These are phyloP conservation scores for Andrena flavipes DNA, from an alignment of 2,888 invertebrate genomes.

Conservation along the genomic window DNA sequence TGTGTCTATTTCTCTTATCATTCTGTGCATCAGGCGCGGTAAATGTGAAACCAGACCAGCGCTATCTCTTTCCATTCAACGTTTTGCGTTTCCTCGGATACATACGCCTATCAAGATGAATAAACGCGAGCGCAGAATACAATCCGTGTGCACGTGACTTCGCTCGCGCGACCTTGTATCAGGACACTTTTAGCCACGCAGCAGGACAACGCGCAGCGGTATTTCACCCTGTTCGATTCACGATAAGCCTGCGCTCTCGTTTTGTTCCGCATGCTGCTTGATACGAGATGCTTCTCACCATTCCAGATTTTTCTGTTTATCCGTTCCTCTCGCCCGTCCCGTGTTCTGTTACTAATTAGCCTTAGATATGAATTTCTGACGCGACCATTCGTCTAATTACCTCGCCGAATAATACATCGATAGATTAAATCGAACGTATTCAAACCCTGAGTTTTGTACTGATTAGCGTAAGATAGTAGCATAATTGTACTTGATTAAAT, in stretches of 20 bases:
- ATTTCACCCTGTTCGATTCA: conserved; percentile 37
- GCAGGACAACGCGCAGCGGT: conserved; percentile 38
- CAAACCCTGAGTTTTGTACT: no score
- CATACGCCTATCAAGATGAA: conserved; percentile 35
- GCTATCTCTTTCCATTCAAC: background rate
- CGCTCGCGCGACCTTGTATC: conserved; percentile 16
- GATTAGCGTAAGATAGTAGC: no score
- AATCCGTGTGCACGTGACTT: conserved; percentile 11
- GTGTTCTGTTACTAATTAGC: conserved; percentile 33
- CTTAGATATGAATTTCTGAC: conserved; percentile 24
- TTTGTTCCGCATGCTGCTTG: conserved; percentile 64
- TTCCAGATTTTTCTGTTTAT: conserved; percentile 72
- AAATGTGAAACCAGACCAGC: conserved; percentile 13
- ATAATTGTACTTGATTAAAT: background rate
- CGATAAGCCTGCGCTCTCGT: conserved; percentile 68
- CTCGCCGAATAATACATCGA: background rate
- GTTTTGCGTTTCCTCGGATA: conserved; percentile 18
- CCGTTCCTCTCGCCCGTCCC: conserved; percentile 35
- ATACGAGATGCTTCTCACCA: conserved; percentile 74
- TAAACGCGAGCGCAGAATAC: conserved; percentile 8
- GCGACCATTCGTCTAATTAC: background rate
- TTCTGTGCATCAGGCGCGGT: background rate
- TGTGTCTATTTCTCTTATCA: conserved; percentile 25
- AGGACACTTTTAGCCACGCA: background rate
- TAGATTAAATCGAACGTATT: background rate